Conservation (phyloP, 23 tunicate genomes). For the Ciona savignyi region DNA sequence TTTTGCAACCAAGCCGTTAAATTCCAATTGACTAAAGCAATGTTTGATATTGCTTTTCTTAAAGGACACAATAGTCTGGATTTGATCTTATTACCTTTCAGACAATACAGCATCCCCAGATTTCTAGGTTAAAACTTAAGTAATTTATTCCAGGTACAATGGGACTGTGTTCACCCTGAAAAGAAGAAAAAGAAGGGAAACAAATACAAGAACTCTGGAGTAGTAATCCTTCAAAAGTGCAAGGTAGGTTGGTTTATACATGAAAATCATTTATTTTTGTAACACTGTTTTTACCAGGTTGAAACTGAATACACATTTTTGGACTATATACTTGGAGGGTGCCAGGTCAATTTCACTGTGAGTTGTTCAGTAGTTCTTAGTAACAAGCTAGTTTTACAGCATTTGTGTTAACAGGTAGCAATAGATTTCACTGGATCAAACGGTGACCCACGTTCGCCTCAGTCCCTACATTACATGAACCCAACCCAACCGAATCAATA, state of each 20-base stretch:
- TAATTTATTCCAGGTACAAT: constrained; percentile 36
- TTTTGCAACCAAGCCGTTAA: no score
- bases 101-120: no score
- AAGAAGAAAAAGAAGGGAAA: constrained; percentile 82
- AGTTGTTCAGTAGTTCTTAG: constrained; percentile 1
- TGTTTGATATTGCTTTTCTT: no score
- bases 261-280: neutral
- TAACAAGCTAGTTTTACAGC: no score
- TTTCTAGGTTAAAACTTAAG: neutral
- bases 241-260: constrained; percentile 22
- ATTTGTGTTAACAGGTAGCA: constrained; percentile 49
- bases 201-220: constrained; percentile 95
- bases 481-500: constrained; percentile 83
- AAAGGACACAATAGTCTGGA: no score
- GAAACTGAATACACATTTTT: constrained; percentile 82
- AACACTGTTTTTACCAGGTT: neutral
- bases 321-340: constrained; percentile 81
- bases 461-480: constrained; percentile 87
- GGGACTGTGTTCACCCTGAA: constrained; percentile 86
- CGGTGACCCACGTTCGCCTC: constrained; percentile 82
- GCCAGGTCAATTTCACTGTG: constrained; percentile 86
- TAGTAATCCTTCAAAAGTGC: constrained; percentile 46
- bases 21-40: no score
- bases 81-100: no score
- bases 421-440: constrained; percentile 98